A percentile compares a stretch with the other conserved stretches of the same genome.
These are phyloP conservation scores for Loris lydekkerianus DNA, from an alignment of 2,797 vertebrate species.

Conservation along the genomic window DNA sequence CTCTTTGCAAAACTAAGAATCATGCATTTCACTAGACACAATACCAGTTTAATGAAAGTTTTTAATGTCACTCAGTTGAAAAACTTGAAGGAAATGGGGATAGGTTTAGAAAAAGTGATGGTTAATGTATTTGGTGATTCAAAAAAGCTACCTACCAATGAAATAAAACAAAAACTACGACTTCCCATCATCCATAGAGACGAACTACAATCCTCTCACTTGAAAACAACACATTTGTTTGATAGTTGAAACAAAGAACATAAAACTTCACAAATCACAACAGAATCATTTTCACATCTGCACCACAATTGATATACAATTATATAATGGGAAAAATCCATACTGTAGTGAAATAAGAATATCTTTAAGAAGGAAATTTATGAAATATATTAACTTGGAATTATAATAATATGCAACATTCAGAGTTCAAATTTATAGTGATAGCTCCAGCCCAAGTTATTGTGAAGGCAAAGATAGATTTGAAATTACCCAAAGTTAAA, in stretches of 20 bases:
- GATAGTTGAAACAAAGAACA: background rate
- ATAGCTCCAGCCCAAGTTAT: background rate
- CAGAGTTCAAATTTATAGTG: background rate
- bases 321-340: background rate
- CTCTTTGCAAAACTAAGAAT: background rate
- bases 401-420: background rate
- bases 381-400: background rate
- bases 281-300: background rate
- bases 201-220: background rate
- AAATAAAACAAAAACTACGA: background rate
- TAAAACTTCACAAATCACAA: slow-evolving; percentile 11
- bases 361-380: background rate
- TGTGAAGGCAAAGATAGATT: background rate
- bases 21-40: background rate
- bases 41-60: background rate
- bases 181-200: background rate
- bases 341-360: background rate
- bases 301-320: background rate
- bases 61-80: background rate
- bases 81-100: background rate
- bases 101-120: background rate
- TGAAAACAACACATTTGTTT: background rate
- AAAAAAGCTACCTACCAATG: background rate
- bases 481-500: background rate
- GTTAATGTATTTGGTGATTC: background rate